Evolutionary conservation across 37 sponge, comb jelly and placozoan species (phyloP).

Genomic region (Mnemiopsis leidyi): DNA sequence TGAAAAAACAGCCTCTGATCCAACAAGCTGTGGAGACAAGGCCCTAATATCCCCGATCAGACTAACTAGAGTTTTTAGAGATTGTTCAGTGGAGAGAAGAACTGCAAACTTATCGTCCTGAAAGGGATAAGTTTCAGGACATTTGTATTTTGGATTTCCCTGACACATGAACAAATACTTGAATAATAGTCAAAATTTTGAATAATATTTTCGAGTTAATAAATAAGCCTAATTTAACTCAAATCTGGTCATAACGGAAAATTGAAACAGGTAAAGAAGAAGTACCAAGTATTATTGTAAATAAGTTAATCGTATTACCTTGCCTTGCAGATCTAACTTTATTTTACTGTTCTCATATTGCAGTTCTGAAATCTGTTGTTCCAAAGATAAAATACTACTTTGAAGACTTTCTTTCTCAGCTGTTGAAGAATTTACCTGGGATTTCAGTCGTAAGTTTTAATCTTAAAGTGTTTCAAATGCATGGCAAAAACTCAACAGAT

Average conservation of each 20-base stretch:
- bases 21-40: background rate
- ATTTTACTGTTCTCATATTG: background rate
- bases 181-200: too few relatives aligned
- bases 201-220: too few relatives aligned
- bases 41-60: conserved; percentile 13
- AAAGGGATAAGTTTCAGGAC: background rate
- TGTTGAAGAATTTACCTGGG: background rate
- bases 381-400: background rate
- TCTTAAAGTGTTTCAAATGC: too few relatives aligned
- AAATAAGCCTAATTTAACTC: too few relatives aligned
- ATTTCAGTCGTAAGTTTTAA: too few relatives aligned
- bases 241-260: too few relatives aligned
- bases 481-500: too few relatives aligned
- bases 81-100: conserved; percentile 1
- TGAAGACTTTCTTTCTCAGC: background rate
- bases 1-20: background rate
- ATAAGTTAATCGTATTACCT: too few relatives aligned
- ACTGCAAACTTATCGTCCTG: conserved; percentile 33
- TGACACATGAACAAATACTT: too few relatives aligned
- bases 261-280: too few relatives aligned
- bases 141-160: too few relatives aligned
- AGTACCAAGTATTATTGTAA: too few relatives aligned
- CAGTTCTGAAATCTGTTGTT: background rate
- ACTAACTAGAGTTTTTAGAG: background rate
- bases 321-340: background rate